Evolutionary conservation across 2,888 invertebrate genomes (phyloP).

Genomic region (Ophraella communa): DNA sequence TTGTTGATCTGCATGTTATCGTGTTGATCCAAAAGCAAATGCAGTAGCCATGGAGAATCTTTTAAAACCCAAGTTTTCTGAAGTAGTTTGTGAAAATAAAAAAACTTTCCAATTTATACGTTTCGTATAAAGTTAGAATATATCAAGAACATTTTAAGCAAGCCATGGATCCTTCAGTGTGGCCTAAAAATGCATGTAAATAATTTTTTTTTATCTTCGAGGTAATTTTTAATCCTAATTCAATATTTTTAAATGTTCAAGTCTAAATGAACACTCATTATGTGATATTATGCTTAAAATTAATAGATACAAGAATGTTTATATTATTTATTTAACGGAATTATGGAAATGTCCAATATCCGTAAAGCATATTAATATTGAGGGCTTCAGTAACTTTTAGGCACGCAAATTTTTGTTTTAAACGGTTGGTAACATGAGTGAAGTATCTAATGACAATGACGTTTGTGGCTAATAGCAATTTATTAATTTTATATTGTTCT

Average conservation of each 20-base stretch:
- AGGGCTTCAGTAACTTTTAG: no score
- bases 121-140: constrained; percentile 8
- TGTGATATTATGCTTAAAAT: constrained; percentile 15
- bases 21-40: neutral
- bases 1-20: neutral
- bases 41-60: neutral
- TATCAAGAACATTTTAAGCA: constrained; percentile 5
- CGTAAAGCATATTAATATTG: no score
- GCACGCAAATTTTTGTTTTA: no score
- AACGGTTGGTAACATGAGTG: no score
- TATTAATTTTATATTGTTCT: no score
- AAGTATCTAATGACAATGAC: no score
- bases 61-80: constrained; percentile 2
- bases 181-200: constrained; percentile 14
- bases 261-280: neutral
- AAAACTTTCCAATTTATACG: neutral
- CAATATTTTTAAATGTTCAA: constrained; percentile 8
- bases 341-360: no score
- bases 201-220: constrained; percentile 10
- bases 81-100: neutral
- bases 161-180: constrained; percentile 11
- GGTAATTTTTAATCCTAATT: constrained; percentile 6
- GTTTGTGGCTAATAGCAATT: no score
- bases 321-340: no score
- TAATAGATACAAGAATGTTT: constrained; percentile 4